Evolutionary conservation across 2,797 vertebrate species (phyloP).

Genomic region (Vireo griseus): DNA sequence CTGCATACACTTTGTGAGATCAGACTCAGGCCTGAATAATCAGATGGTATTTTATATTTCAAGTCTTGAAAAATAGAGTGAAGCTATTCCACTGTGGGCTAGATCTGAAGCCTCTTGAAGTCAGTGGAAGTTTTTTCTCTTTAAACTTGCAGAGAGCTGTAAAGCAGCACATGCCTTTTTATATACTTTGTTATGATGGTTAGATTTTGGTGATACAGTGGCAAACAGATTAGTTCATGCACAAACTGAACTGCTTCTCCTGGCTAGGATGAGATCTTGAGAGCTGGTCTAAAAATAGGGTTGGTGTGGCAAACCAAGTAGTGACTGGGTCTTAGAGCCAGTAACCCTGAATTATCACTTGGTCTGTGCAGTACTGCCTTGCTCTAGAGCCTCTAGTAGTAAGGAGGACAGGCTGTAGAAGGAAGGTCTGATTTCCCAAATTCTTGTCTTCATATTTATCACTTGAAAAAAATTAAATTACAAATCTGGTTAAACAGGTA

Average conservation of each 20-base stretch:
- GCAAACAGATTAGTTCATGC: neutral
- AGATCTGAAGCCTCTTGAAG: conserved; percentile 28
- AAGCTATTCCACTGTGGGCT: neutral
- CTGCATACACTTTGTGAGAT: neutral
- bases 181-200: neutral
- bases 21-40: neutral
- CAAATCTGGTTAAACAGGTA: neutral
- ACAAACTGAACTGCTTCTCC: neutral
- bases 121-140: neutral
- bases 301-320: neutral
- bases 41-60: neutral
- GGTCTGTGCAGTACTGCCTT: neutral
- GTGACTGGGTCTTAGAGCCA: neutral
- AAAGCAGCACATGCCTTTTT: neutral
- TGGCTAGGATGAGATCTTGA: neutral
- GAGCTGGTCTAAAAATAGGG: neutral
- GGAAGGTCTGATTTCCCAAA: neutral
- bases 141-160: neutral
- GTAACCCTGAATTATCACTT: neutral
- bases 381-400: fast-evolving
- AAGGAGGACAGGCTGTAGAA: neutral
- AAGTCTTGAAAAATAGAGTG: neutral
- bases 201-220: neutral
- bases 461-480: neutral
- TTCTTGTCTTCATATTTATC: neutral